phyloP scores from a whole-genome alignment of 2,113 vertebrate genomes.

The Hydrolagus affinis region DNA sequence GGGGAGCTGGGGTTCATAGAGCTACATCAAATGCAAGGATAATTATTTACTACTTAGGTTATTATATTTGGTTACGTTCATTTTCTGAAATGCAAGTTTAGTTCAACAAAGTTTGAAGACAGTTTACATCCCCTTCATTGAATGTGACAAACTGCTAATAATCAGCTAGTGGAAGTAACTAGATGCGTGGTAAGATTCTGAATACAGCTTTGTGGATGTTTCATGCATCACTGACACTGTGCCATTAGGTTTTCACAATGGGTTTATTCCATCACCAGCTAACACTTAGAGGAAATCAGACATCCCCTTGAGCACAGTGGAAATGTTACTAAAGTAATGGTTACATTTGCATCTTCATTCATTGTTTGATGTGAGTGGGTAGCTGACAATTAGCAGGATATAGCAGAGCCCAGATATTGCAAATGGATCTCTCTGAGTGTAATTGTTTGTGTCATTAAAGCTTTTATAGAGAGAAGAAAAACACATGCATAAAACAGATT shows the following conservation, averaged over 20 bases:
- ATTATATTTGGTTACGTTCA: too few relatives aligned
- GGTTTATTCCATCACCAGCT: neutral
- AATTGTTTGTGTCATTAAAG: too few relatives aligned
- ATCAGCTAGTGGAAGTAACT: neutral
- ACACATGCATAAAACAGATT: too few relatives aligned
- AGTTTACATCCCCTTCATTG: neutral
- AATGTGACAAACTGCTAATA: too few relatives aligned
- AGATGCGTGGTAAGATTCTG: neutral
- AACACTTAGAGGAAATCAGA: neutral
- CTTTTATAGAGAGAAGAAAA: too few relatives aligned
- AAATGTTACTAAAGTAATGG: neutral
- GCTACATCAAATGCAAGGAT: too few relatives aligned
- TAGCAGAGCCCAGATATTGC: too few relatives aligned
- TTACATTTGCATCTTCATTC: neutral
- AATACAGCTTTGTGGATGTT: neutral
- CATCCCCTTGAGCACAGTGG: neutral
- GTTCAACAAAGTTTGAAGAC: neutral
- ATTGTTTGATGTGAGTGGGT: neutral
- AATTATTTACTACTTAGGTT: too few relatives aligned
- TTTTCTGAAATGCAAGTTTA: neutral
- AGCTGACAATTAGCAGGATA: too few relatives aligned
- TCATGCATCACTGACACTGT: neutral
- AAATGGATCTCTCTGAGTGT: too few relatives aligned
- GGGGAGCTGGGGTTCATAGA: too few relatives aligned
- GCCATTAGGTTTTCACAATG: neutral